Conservation (phyloP, 2,113 vertebrate species). For the Emberiza fucata region DNA sequence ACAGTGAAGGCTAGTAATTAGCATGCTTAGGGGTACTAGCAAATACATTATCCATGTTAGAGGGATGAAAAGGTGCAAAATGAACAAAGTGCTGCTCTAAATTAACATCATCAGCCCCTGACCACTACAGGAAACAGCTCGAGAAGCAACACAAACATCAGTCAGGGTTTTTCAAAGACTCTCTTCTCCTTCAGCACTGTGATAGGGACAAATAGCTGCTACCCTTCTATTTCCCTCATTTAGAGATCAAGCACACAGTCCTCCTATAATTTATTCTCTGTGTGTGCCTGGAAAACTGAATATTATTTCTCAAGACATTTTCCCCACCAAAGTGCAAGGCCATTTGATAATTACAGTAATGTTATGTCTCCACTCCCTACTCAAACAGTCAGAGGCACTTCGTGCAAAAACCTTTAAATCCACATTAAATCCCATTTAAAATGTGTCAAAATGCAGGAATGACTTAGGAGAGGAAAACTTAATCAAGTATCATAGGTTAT, state of each 20-base stretch:
- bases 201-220: neutral
- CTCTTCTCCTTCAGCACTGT: neutral
- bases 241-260: neutral
- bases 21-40: neutral
- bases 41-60: neutral
- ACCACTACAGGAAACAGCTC: neutral
- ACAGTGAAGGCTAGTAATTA: neutral
- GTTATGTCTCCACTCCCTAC: neutral
- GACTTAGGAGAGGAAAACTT: neutral
- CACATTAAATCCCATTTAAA: conserved; percentile 13
- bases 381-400: neutral
- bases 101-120: neutral
- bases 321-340: neutral
- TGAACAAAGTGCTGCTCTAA: neutral
- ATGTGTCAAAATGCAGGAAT: conserved; percentile 2
- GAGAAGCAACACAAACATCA: neutral
- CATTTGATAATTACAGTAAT: conserved; percentile 22
- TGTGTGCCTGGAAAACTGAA: neutral
- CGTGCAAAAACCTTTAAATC: neutral
- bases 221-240: neutral
- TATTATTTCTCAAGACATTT: conserved; percentile 6
- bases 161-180: neutral
- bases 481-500: neutral
- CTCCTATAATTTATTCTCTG: neutral
- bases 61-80: conserved; percentile 19